Conservation (phyloP, 2,113 vertebrate genomes). For the Dicaeum eximium region DNA sequence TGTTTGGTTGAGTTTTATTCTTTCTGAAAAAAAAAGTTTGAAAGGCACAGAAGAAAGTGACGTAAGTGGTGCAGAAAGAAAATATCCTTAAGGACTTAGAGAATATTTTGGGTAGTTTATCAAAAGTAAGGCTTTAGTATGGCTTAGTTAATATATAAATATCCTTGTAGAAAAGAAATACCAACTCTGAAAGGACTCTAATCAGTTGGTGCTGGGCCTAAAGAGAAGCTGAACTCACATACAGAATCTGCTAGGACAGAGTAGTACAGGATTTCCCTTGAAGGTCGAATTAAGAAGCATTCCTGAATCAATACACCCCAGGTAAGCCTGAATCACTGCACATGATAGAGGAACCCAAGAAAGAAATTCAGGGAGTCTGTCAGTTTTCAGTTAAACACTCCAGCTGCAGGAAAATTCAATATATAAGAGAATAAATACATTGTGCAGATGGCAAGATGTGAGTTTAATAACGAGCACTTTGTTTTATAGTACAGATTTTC, state of each 20-base stretch:
- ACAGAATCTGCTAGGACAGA: background rate
- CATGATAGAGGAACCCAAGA: background rate
- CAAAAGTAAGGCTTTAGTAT: background rate
- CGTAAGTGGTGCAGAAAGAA: background rate
- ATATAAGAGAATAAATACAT: background rate
- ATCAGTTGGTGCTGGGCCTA: background rate
- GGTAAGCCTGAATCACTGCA: background rate
- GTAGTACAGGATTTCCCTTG: background rate
- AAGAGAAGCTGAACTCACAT: background rate
- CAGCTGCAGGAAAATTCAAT: background rate
- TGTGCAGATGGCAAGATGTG: background rate
- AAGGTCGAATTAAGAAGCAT: background rate
- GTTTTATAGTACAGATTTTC: background rate
- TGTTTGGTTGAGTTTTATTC: background rate
- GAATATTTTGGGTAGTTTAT: background rate
- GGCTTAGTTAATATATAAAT: background rate
- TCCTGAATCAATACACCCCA: background rate
- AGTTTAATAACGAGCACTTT: fast-evolving
- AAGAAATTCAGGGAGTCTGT: background rate
- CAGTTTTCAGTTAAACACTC: background rate
- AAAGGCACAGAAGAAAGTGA: background rate
- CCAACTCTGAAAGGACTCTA: background rate
- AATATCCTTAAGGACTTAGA: background rate
- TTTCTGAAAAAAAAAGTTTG: background rate
- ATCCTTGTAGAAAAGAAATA: background rate